phyloP scores from a whole-genome alignment of 2,113 vertebrate genomes.

The Cyprinus carpio region DNA sequence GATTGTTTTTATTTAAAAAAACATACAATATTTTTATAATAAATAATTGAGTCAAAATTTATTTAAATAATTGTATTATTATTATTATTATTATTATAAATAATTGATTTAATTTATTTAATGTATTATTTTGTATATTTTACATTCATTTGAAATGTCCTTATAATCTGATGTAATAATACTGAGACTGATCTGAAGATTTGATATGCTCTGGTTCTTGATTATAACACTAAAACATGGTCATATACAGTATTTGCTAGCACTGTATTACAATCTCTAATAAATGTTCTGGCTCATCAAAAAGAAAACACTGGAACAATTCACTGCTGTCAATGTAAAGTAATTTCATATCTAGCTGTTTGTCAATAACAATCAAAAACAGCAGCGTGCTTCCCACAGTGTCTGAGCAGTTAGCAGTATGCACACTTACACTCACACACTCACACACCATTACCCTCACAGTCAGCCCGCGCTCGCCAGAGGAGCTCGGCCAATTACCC shows the following conservation, averaged over 20 bases:
- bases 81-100: neutral
- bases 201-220: neutral
- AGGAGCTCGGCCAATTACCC: conserved; percentile 16
- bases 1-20: neutral
- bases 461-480: conserved; percentile 3
- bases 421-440: conserved; percentile 1
- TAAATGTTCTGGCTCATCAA: neutral
- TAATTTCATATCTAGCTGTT: neutral
- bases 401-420: conserved; percentile 20
- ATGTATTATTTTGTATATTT: neutral
- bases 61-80: neutral
- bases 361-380: neutral
- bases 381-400: conserved; percentile 2
- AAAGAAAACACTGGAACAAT: neutral
- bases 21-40: neutral
- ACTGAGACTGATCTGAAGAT: neutral
- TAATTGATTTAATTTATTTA: no score
- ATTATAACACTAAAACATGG: neutral
- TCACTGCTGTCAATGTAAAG: neutral
- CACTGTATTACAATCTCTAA: neutral
- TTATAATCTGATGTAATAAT: neutral
- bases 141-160: neutral
- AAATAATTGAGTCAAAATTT: neutral
- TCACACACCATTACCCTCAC: conserved; percentile 43
- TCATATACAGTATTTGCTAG: neutral